These are phyloP conservation scores for Nycticorax nycticorax DNA, from an alignment of 2,113 vertebrate genomes.

Conservation along the genomic window DNA sequence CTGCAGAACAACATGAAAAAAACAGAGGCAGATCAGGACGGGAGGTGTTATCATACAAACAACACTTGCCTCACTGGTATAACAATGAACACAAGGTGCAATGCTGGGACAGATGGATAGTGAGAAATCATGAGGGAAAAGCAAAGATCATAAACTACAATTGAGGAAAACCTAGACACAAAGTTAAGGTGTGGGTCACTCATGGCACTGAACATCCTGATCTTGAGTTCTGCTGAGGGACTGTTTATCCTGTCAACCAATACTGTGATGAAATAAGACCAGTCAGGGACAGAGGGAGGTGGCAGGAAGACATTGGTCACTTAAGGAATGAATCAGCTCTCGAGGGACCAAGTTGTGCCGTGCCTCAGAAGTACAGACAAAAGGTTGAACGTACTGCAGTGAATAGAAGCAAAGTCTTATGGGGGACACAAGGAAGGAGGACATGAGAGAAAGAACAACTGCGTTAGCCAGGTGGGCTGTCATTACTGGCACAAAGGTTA, in stretches of 20 bases:
- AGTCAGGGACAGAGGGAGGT: not conserved
- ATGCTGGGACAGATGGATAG: not conserved
- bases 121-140: slow-evolving; percentile 14
- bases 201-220: not conserved
- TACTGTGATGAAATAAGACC: not conserved
- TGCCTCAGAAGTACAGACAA: not conserved
- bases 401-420: not conserved
- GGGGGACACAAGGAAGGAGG: fast-evolving
- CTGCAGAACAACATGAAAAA: slow-evolving; percentile 4
- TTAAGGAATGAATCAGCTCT: not conserved
- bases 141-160: not conserved
- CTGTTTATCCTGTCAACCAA: not conserved
- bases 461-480: not conserved
- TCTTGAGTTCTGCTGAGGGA: not conserved
- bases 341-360: fast-evolving
- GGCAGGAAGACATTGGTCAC: not conserved
- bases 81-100: not conserved
- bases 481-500: not conserved
- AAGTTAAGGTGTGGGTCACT: not conserved
- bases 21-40: not conserved
- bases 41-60: not conserved
- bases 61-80: not conserved
- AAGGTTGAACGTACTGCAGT: not conserved
- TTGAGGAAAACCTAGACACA: not conserved
- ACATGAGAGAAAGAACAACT: fast-evolving